Percentiles rank a stretch among this genome's conserved stretches.
phyloP scores from a whole-genome alignment of 2,888 invertebrate species.

The Myathropa florea region DNA sequence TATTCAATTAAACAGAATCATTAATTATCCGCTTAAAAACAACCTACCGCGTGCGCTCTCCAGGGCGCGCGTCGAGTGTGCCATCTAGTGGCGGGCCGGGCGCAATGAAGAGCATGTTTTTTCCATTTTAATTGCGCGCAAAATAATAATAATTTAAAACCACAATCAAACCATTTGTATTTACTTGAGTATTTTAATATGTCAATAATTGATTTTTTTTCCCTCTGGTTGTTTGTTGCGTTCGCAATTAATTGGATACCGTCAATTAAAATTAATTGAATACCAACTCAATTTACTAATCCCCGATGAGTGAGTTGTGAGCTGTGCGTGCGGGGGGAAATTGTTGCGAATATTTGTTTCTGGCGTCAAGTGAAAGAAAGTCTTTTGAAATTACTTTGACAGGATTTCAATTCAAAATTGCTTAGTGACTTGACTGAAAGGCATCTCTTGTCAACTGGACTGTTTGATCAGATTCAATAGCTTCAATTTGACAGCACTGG shows the following conservation, averaged over 20 bases:
- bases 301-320: not conserved
- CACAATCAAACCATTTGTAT: constrained; percentile 1
- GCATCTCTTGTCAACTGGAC: not conserved
- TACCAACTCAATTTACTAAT: not conserved
- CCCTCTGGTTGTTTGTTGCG: not conserved
- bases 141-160: constrained; percentile 3
- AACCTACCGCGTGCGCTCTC: not conserved
- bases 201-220: not conserved
- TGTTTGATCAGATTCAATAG: too few relatives aligned
- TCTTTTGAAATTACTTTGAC: not conserved
- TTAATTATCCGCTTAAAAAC: constrained; percentile 11
- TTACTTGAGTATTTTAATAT: not conserved
- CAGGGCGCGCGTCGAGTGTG: not conserved
- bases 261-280: not conserved
- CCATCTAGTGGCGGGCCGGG: not conserved
- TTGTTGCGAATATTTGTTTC: not conserved
- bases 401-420: not conserved
- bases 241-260: not conserved
- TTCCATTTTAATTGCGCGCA: not conserved
- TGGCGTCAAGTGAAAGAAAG: not conserved
- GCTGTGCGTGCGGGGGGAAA: too few relatives aligned
- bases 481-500: too few relatives aligned
- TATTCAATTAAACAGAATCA: constrained; percentile 7
- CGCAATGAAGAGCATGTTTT: not conserved
- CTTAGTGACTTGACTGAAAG: not conserved